phyloP scores from a whole-genome alignment of 2,888 invertebrate species.

The Venustoraphidia nigricollis region DNA sequence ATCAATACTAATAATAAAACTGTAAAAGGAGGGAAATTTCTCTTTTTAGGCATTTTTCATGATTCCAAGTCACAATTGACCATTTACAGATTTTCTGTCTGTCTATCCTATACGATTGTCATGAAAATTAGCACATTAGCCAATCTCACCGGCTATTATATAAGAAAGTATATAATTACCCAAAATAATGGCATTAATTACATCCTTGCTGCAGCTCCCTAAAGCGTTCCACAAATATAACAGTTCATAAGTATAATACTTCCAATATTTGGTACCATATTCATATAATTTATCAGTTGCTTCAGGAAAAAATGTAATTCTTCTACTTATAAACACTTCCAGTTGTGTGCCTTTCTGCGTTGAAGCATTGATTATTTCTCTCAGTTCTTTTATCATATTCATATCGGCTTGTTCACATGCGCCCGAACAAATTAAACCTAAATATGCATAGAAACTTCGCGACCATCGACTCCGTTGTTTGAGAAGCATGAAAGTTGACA shows the following conservation, averaged over 20 bases:
- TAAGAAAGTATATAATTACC: constrained; percentile 20
- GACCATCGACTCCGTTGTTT: constrained; percentile 48
- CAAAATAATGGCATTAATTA: constrained; percentile 25
- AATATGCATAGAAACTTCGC: constrained; percentile 45
- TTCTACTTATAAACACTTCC: constrained; percentile 22
- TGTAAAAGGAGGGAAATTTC: no score
- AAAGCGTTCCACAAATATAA: constrained; percentile 54
- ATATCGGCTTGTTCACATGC: constrained; percentile 16
- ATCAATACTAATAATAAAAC: no score
- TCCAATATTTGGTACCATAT: constrained; percentile 29
- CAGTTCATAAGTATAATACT: constrained; percentile 44
- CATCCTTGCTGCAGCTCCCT: constrained; percentile 33
- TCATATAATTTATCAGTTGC: constrained; percentile 16
- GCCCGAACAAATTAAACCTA: constrained; percentile 31
- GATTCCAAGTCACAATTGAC: no score
- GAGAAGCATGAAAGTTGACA: constrained; percentile 34
- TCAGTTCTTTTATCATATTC: constrained; percentile 18
- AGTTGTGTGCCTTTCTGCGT: constrained; percentile 22
- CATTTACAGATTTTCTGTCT: no score
- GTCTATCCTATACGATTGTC: no score
- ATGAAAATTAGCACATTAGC: no score
- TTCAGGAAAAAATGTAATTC: constrained; percentile 18
- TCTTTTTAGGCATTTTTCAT: no score
- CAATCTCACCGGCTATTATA: no score
- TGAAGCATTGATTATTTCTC: constrained; percentile 14